Percentiles rank a stretch among this genome's conserved stretches.
phyloP scores from a whole-genome alignment of 2,888 invertebrate genomes.

The Leuctra nigra region DNA sequence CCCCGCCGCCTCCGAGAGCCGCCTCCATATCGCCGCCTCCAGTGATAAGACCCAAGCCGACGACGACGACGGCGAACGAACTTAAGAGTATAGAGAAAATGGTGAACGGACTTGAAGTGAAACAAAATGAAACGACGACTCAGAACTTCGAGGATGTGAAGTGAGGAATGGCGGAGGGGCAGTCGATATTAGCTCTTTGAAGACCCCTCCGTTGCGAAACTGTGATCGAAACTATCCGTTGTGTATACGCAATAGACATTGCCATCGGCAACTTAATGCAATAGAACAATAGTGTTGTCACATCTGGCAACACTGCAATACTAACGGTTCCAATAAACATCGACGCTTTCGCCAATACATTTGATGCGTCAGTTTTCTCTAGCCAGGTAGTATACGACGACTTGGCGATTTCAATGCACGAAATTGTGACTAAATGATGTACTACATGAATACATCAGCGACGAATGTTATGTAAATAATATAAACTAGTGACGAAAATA shows the following conservation, averaged over 20 bases:
- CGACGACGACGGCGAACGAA: slow-evolving; percentile 60
- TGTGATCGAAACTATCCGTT: not conserved
- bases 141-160: slow-evolving; percentile 12
- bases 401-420: too few relatives aligned
- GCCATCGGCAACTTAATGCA: too few relatives aligned
- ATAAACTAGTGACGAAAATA: too few relatives aligned
- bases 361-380: too few relatives aligned
- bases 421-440: too few relatives aligned
- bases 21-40: slow-evolving; percentile 45
- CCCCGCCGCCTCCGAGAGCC: slow-evolving; percentile 43
- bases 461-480: too few relatives aligned
- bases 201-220: slow-evolving; percentile 4
- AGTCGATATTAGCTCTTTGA: slow-evolving; percentile 8
- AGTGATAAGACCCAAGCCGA: slow-evolving; percentile 38
- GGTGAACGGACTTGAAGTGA: slow-evolving; percentile 92
- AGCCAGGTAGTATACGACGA: too few relatives aligned
- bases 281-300: too few relatives aligned
- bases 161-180: slow-evolving; percentile 13
- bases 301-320: too few relatives aligned
- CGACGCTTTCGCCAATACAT: too few relatives aligned
- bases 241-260: not conserved
- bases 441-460: too few relatives aligned
- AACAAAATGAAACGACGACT: slow-evolving; percentile 36
- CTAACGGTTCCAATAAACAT: too few relatives aligned
- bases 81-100: slow-evolving; percentile 95